Base-by-base conservation (phyloP, 2,113 vertebrate genomes). In the Dolichallabes microphthalmus region DNA sequence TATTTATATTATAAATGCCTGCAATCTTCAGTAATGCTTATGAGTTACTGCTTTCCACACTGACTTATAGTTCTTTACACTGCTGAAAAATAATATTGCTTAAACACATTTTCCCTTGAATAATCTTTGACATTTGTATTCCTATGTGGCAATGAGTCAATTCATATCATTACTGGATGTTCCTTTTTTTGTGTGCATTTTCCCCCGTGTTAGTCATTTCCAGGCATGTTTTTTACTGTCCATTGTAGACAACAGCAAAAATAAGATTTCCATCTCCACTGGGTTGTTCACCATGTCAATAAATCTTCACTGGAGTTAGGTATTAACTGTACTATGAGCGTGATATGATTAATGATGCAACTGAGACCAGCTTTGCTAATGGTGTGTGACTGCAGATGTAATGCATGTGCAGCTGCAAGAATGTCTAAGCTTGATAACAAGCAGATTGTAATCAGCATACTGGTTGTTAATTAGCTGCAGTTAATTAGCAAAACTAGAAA, bases 391-490 rank as follows among this genome's bases (percentile, higher is more conserved):
- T 55, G 60, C 39, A 68, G 60, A 66, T 20, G 76, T 66, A 57
- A 22, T 12, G 55, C 25, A 13, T 80, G 76, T 69, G 50, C 79
- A 63, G 45, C 60, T 68, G 61, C 12, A 57, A 63, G 39, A 78
- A 80, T 57, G 52, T 53, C 25, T 83, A 69, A 55, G 52, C 73
- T 25, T 27, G 77, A 32, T 80, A 68, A 82, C 58, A 66, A 39
- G 81, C 82, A 92, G 88, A 91, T 90, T 75, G 74, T 76, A 64
- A 91, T 91, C 89, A 30, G 89, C 85, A 83, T 90, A 85, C 60
- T 85, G 69, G 82, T 90, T 71, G 92, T 90, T 88, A 89, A 90
- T 92, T 91, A 91, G 88, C 45, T 79, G 77, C 88, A 92, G 92
- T 91, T 91, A 87, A 90, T 89, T 92, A 89, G 53, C 64, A 86